Percentiles rank a stretch among this genome's conserved stretches.
These are phyloP conservation scores for Cyphomyrus discorhynchus DNA, from an alignment of 2,113 vertebrate genomes.

Conservation along the genomic window DNA sequence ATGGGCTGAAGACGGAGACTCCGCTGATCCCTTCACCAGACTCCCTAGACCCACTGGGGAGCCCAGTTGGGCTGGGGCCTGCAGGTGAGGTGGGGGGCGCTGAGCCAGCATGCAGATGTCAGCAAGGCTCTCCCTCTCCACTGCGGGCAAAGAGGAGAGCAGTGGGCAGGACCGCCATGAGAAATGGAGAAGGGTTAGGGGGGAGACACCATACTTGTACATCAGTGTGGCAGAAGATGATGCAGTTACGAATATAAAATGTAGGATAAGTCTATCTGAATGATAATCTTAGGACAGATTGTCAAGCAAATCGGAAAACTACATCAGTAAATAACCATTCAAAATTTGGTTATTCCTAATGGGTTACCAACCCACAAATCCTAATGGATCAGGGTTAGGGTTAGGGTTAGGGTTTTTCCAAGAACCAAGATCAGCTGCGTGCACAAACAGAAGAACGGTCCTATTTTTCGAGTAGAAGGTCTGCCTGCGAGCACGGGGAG, in stretches of 20 bases:
- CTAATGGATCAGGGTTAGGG: not conserved
- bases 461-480: not conserved
- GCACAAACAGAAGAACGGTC: not conserved
- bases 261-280: not conserved
- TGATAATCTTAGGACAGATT: not conserved
- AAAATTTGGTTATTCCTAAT: not conserved
- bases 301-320: not conserved
- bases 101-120: constrained; percentile 79
- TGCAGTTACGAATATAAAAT: not conserved
- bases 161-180: not conserved
- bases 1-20: constrained; percentile 10
- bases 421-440: not conserved
- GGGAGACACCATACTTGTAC: not conserved
- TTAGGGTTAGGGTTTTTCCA: not conserved
- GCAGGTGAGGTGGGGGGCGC: constrained; percentile 70
- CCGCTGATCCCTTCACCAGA: constrained; percentile 35
- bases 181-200: not conserved
- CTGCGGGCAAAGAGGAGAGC: constrained; percentile 50
- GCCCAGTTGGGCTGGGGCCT: constrained; percentile 75
- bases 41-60: constrained; percentile 54
- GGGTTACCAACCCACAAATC: not conserved
- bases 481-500: not conserved
- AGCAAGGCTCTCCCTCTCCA: constrained; percentile 79
- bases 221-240: not conserved
- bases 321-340: not conserved